Evolutionary conservation across 2,888 invertebrate species (phyloP), one percentile per base, ranked within the genome.

Genomic region (Platycnemis pennipes): DNA sequence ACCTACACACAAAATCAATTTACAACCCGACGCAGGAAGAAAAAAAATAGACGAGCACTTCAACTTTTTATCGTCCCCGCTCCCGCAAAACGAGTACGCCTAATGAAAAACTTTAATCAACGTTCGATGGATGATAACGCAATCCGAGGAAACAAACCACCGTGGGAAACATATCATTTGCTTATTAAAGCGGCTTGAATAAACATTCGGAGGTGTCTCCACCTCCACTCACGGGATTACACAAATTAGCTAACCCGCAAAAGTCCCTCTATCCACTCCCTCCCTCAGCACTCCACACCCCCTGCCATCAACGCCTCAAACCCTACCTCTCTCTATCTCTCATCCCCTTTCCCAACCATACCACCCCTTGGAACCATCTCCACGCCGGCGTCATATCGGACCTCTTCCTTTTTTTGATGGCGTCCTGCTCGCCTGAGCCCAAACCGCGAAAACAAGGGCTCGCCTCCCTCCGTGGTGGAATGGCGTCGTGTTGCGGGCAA

Each of bases 41-140:
- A 77, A 37, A 63, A 26, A 56, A 22, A 56, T n/a, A n/a, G 69
- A 69, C 19, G 31, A n/a, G 5, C 31, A 63, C 49, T 49, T 63
- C 26, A 63, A 63, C 11, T 77, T 77, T 77, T 77, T 77, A 77
- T 77, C 77, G 31, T 2, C 44, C 26, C n/a, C 49, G 88, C n/a
- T 5, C 46, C 37, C 87, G n/a, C 87, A 46, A 87, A 87, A 87
- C 26, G 87, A 77, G 77, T 11, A 77, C 22, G 42, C 56, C 56
- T 37, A 63, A 42, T 56, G 89, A 89, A 89, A 89, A 89, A 89
- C 89, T 89, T 89, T 89, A 89, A 89, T 89, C 89, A 89, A 89
- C 56, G 89, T 3, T 53, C 89, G 89, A 37, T 53, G 49, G 37
- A 42, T 56, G 89, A 89, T 89, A 89, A 53, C 53, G 53, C 53